Percentiles rank a stretch among this genome's conserved stretches.
Conservation (phyloP, 1,140 invertebrate genomes). For the Colletes gigas region DNA sequence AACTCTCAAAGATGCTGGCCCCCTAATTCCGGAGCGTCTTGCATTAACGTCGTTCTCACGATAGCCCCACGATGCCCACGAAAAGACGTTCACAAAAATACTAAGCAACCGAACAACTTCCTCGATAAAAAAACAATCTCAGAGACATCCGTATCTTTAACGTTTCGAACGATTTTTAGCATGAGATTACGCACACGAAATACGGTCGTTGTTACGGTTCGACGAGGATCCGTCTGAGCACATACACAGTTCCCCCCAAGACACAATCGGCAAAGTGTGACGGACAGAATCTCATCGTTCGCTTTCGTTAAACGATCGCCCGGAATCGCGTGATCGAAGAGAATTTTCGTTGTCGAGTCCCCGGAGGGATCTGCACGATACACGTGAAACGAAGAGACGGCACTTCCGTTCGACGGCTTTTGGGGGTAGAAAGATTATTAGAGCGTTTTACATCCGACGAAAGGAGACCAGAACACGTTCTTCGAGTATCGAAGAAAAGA, state of each 20-base stretch:
- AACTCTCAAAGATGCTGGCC: slow-evolving; percentile 96
- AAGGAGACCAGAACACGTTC: background rate
- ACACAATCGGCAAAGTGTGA: background rate
- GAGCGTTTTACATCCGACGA: background rate
- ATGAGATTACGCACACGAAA: background rate
- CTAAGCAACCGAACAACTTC: slow-evolving; percentile 43
- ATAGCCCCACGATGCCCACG: slow-evolving; percentile 21
- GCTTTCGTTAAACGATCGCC: background rate
- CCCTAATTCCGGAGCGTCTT: slow-evolving; percentile 85
- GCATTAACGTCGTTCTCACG: too few species aligned
- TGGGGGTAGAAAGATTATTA: background rate
- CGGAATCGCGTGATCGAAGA: background rate
- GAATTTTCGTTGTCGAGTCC: too few species aligned
- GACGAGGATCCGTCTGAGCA: slow-evolving; percentile 12
- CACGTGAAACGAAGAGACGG: background rate
- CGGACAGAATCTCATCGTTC: background rate
- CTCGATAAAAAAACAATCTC: slow-evolving; percentile 19
- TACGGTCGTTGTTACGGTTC: slow-evolving; percentile 11
- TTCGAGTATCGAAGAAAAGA: background rate
- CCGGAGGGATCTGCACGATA: too few species aligned
- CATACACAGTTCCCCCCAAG: background rate
- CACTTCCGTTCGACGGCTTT: background rate
- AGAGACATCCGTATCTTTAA: slow-evolving; percentile 23
- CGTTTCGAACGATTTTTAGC: slow-evolving; percentile 6
- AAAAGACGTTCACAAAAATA: slow-evolving; percentile 23